A percentile compares a stretch with the other conserved stretches of the same genome.
These are phyloP conservation scores for Philhelius pedissequus DNA, from an alignment of 2,888 invertebrate genomes.

Conservation along the genomic window DNA sequence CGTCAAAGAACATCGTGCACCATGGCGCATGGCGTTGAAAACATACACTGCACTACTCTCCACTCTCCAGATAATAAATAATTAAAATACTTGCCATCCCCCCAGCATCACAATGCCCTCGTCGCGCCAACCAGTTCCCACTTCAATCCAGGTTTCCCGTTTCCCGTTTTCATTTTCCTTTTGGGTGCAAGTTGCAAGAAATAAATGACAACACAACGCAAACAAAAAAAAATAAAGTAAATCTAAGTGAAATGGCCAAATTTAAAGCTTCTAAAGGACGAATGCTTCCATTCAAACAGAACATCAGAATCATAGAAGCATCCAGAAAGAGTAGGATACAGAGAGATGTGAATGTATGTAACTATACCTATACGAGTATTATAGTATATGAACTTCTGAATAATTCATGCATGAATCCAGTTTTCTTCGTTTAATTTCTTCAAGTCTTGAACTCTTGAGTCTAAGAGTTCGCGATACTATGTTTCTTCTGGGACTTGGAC, in stretches of 20 bases:
- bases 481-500: neutral
- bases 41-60: constrained; percentile 6
- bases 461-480: neutral
- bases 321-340: neutral
- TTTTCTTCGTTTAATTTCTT: constrained; percentile 42
- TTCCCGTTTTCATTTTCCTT: neutral
- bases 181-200: neutral
- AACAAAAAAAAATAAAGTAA: neutral
- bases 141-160: neutral
- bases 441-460: neutral
- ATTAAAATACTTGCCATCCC: constrained; percentile 60
- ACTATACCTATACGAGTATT: no score
- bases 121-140: neutral
- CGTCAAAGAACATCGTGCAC: constrained; percentile 47
- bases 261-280: constrained; percentile 39
- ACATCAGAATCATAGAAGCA: neutral
- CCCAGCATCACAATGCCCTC: neutral
- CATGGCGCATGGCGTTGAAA: constrained; percentile 43
- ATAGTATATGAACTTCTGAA: constrained; percentile 46
- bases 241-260: constrained; percentile 28
- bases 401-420: constrained; percentile 60
- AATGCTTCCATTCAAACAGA: constrained; percentile 39
- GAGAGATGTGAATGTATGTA: constrained; percentile 16
- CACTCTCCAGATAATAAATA: constrained; percentile 56
- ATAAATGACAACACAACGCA: neutral